phyloP scores from a whole-genome alignment of 2,797 vertebrate species.

The Scolopax rusticola region DNA sequence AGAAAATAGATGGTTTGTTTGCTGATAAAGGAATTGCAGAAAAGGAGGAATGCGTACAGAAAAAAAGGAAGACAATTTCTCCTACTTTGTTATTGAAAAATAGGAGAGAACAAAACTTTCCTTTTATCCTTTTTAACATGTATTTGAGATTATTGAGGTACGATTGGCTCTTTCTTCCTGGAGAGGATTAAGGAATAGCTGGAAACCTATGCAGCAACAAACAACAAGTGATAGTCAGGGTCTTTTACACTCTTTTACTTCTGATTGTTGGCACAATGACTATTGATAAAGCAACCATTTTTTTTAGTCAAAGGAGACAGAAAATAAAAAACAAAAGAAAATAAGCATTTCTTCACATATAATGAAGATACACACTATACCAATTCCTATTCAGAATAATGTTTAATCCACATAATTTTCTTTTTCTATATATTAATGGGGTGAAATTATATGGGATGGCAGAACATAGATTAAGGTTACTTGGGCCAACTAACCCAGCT shows the following conservation, averaged over 20 bases:
- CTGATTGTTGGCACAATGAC: not conserved
- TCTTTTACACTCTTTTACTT: not conserved
- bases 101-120: not conserved
- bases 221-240: not conserved
- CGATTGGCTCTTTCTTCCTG: not conserved
- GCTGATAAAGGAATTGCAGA: constrained; percentile 5
- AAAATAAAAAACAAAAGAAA: not conserved
- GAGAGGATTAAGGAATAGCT: not conserved
- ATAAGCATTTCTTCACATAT: not conserved
- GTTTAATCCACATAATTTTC: not conserved
- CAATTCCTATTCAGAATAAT: not conserved
- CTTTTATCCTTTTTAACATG: not conserved
- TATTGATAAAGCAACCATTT: not conserved
- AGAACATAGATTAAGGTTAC: not conserved
- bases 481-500: not conserved
- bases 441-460: not conserved
- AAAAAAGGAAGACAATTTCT: not conserved
- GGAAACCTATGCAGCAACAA: not conserved
- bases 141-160: not conserved
- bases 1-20: not conserved
- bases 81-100: not conserved
- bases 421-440: not conserved
- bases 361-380: not conserved
- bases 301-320: not conserved
- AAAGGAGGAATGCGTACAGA: not conserved